Conservation (phyloP, 30 jellyfish, hydroid and myxozoan genomes). For the Phacellophora camtschatica region DNA sequence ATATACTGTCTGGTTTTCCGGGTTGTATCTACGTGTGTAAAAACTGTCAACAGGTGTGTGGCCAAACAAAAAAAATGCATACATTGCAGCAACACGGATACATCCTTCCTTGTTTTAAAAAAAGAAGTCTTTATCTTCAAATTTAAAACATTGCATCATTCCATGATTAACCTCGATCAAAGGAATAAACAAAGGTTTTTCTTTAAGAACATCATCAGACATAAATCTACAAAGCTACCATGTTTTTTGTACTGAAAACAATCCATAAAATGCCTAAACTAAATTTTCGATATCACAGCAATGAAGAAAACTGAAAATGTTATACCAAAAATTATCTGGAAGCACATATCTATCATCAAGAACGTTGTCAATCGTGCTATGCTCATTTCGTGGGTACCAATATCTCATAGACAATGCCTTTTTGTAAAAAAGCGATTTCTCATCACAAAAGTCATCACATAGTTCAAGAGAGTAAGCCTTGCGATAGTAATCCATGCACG, state of each 20-base stretch:
- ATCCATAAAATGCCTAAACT: conserved; percentile 14
- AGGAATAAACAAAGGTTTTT: conserved; percentile 13
- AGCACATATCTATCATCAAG: not conserved
- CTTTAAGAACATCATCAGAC: not conserved
- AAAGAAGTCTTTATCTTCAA: conserved; percentile 29
- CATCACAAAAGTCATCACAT: conserved; percentile 1
- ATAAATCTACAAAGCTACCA: conserved; percentile 10
- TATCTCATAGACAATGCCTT: conserved; percentile 68
- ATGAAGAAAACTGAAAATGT: conserved; percentile 14
- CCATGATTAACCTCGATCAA: conserved; percentile 12
- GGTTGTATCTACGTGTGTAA: not conserved
- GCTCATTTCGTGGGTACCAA: conserved; percentile 38
- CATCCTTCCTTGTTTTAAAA: conserved; percentile 47
- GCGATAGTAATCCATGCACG: conserved; percentile 56
- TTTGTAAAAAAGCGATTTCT: conserved; percentile 41
- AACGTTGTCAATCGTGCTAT: not conserved
- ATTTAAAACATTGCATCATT: conserved; percentile 14
- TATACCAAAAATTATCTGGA: conserved; percentile 49
- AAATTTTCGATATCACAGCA: conserved; percentile 24
- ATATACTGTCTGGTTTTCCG: not conserved
- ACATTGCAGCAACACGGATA: conserved; percentile 64
- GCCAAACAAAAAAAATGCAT: conserved; percentile 58
- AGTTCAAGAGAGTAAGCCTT: conserved; percentile 49
- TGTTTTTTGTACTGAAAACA: not conserved
- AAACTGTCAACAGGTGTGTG: not conserved